Conservation (phyloP, 2,888 invertebrate species). For the Drosophila kanekoi region DNA sequence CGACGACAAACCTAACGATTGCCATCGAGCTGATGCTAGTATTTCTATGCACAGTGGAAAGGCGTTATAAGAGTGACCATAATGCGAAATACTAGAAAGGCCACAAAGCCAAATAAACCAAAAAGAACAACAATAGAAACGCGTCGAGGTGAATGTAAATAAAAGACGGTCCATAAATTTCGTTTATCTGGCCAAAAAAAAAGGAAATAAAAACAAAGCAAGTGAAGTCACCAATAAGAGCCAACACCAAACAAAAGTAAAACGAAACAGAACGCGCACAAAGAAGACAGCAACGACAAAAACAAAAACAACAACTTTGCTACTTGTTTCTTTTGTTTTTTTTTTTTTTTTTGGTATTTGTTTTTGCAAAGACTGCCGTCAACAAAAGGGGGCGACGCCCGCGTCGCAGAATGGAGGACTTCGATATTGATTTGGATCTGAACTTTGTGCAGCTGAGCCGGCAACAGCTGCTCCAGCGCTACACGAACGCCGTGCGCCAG, state of each 20-base stretch:
- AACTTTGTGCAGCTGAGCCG: conserved; percentile 71
- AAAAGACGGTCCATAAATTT: conserved; percentile 20
- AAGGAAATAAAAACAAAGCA: background rate
- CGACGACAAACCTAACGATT: too few relatives aligned
- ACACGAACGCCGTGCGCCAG: conserved; percentile 87
- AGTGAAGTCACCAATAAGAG: conserved; percentile 18
- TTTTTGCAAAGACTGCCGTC: background rate
- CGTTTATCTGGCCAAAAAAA: conserved; percentile 3
- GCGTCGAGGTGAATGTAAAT: conserved; percentile 42
- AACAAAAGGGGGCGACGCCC: conserved; percentile 16
- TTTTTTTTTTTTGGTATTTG: too few relatives aligned
- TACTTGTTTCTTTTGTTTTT: background rate
- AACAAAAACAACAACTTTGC: background rate
- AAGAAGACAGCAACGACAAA: background rate
- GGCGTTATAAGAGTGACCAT: conserved; percentile 24
- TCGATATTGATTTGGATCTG: conserved; percentile 68
- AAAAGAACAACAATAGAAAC: conserved; percentile 37
- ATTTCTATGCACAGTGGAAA: background rate
- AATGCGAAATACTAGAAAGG: conserved; percentile 30
- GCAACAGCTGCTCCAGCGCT: conserved; percentile 85
- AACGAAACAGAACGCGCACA: too few relatives aligned
- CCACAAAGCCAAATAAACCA: conserved; percentile 10
- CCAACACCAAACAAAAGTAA: background rate
- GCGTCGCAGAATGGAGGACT: conserved; percentile 64
- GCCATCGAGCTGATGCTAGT: background rate